These are phyloP conservation scores for Leptothorax acervorum DNA, from an alignment of 2,888 invertebrate genomes.

Conservation along the genomic window DNA sequence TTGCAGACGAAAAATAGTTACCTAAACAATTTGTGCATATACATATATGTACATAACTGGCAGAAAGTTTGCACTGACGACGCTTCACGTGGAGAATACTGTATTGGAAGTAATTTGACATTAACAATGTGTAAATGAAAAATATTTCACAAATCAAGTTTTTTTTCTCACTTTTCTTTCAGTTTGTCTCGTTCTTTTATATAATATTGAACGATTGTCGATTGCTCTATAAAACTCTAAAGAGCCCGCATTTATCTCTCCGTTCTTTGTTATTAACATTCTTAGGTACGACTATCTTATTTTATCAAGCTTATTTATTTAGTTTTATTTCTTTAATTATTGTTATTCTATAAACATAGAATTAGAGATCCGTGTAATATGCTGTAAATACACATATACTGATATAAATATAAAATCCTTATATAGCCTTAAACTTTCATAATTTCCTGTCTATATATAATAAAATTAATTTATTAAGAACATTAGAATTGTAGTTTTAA, in stretches of 20 bases:
- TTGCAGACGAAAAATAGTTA: conserved; percentile 28
- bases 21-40: neutral
- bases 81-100: neutral
- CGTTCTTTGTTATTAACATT: neutral
- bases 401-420: too few relatives aligned
- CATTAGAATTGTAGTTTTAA: too few relatives aligned
- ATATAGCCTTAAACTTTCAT: too few relatives aligned
- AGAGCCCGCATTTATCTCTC: neutral
- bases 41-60: too few relatives aligned
- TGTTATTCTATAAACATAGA: neutral
- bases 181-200: neutral
- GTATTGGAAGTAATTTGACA: neutral
- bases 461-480: too few relatives aligned
- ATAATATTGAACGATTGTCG: neutral
- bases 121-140: neutral
- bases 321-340: neutral
- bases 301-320: conserved; percentile 1
- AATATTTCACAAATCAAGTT: neutral
- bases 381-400: too few relatives aligned
- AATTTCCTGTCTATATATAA: too few relatives aligned
- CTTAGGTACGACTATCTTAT: neutral
- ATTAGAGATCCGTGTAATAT: neutral
- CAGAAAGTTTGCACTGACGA: neutral
- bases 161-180: neutral
- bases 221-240: neutral